Percentiles rank a stretch among this genome's conserved stretches.
Evolutionary conservation across 2,888 invertebrate genomes (phyloP).

Genomic region (Nebria salina): DNA sequence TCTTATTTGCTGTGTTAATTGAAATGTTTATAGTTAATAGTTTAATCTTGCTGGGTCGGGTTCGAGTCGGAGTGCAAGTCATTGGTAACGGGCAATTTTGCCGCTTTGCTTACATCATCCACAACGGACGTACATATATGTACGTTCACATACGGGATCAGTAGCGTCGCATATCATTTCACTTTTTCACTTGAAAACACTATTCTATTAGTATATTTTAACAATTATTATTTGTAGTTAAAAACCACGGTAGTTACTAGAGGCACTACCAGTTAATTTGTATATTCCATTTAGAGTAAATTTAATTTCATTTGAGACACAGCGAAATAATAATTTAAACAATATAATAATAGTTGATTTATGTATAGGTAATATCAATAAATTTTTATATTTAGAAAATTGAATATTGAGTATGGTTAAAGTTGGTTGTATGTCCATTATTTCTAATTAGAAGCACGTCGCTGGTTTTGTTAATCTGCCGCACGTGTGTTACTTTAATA

Average conservation of each 20-base stretch:
- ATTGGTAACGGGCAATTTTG: conserved; percentile 11
- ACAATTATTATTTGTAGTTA: not conserved
- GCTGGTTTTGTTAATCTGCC: not conserved
- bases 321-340: too few relatives aligned
- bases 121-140: conserved; percentile 2
- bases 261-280: too few relatives aligned
- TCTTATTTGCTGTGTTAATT: conserved; percentile 46
- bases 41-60: conserved; percentile 38
- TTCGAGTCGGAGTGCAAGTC: conserved; percentile 38
- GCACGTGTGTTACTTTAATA: conserved; percentile 3
- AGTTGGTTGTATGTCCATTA: not conserved
- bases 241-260: too few relatives aligned
- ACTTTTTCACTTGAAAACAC: not conserved
- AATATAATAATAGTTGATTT: too few relatives aligned
- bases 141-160: conserved; percentile 9
- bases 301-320: too few relatives aligned
- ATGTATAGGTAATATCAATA: too few relatives aligned
- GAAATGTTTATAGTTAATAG: conserved; percentile 47
- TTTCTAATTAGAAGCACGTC: not conserved
- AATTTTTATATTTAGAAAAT: not conserved
- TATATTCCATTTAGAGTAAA: too few relatives aligned
- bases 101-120: conserved; percentile 2
- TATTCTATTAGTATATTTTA: not conserved
- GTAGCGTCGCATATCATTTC: not conserved
- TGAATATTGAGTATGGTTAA: not conserved